Percentiles rank a stretch among this genome's conserved stretches.
Conservation (phyloP, 2,888 invertebrate species). For the Hypselothyrea guttata region DNA sequence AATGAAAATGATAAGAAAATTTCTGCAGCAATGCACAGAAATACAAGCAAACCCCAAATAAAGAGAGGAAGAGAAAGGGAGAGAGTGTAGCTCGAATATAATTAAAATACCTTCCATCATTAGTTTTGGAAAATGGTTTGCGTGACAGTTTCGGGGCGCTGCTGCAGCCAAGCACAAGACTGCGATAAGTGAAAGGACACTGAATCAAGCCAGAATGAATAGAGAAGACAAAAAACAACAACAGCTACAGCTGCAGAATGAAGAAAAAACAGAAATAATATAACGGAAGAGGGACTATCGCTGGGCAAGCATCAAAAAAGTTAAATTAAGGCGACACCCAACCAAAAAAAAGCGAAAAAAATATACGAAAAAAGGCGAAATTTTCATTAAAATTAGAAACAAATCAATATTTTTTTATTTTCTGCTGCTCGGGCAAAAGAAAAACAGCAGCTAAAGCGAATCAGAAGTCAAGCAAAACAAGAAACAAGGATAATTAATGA, state of each 20-base stretch:
- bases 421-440: slow-evolving; percentile 10
- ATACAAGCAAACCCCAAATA: slow-evolving; percentile 3
- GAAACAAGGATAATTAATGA: slow-evolving; percentile 82
- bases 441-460: slow-evolving; percentile 40
- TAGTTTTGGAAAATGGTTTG: slow-evolving; percentile 77
- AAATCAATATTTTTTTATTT: slow-evolving; percentile 71
- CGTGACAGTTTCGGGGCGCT: slow-evolving; percentile 65
- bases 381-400: slow-evolving; percentile 77
- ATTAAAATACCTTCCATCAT: slow-evolving; percentile 80
- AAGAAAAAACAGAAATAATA: no score
- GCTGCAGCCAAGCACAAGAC: slow-evolving; percentile 75
- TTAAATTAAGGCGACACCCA: slow-evolving; percentile 65
- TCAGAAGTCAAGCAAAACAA: slow-evolving; percentile 77
- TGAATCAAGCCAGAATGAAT: slow-evolving; percentile 19
- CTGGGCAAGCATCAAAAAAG: slow-evolving; percentile 69
- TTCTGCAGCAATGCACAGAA: slow-evolving; percentile 75
- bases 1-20: slow-evolving; percentile 79
- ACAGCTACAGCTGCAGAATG: slow-evolving; percentile 11
- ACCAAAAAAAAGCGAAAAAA: slow-evolving; percentile 4
- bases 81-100: slow-evolving; percentile 56
- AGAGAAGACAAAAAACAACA: slow-evolving; percentile 7
- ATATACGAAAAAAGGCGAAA: slow-evolving; percentile 50
- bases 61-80: slow-evolving; percentile 16
- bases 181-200: slow-evolving; percentile 71
- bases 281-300: slow-evolving; percentile 57